Evolutionary conservation across 2,113 vertebrate species (phyloP).

Genomic region (Trematomus loennbergii): DNA sequence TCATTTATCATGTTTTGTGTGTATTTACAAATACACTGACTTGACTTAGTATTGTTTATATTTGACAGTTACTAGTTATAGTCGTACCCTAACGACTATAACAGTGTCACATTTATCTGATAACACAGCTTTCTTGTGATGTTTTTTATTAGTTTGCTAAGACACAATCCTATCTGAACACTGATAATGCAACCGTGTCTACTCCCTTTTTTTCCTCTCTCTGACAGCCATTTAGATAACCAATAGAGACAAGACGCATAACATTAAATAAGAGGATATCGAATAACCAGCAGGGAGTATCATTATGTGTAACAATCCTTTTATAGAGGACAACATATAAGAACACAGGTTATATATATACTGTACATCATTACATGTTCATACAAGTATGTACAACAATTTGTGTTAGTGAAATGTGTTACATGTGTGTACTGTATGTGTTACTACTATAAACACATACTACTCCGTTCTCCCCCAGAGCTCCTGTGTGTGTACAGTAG

Average conservation of each 20-base stretch:
- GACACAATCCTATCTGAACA: constrained; percentile 13
- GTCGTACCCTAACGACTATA: not conserved
- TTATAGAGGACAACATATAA: constrained; percentile 34
- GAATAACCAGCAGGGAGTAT: constrained; percentile 15
- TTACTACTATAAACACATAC: constrained; percentile 16
- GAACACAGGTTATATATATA: constrained; percentile 27
- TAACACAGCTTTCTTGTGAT: not conserved
- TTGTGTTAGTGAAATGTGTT: constrained; percentile 47
- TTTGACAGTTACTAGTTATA: constrained; percentile 14
- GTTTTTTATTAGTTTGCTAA: constrained; percentile 7
- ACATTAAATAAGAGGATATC: not conserved
- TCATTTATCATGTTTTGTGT: constrained; percentile 30
- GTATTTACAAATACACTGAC: constrained; percentile 43
- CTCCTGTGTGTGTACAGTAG: constrained; percentile 9
- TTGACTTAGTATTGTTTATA: constrained; percentile 25
- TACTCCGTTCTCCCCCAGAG: constrained; percentile 4
- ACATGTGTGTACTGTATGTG: constrained; percentile 15
- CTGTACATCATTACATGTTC: constrained; percentile 33
- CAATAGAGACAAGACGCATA: not conserved
- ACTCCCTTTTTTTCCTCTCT: not conserved
- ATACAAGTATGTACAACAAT: constrained; percentile 60
- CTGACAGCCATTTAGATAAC: constrained; percentile 12
- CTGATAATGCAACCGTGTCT: not conserved
- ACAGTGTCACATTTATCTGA: not conserved
- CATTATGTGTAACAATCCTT: constrained; percentile 22